These are phyloP conservation scores for Alaudala cheleensis DNA, from an alignment of 2,113 vertebrate species.

Conservation along the genomic window DNA sequence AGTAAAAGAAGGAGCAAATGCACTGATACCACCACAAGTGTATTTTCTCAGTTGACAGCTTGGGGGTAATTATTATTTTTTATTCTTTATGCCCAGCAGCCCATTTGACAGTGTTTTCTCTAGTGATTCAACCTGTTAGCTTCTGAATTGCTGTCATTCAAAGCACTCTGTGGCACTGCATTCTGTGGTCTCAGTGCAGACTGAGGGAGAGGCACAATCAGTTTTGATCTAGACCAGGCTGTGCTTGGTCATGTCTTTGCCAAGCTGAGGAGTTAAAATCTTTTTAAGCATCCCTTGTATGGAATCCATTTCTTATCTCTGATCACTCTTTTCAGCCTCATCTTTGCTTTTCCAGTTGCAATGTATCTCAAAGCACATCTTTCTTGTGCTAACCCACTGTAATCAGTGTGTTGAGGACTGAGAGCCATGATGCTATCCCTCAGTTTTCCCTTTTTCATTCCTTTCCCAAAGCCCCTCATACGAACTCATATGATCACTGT, in stretches of 20 bases:
- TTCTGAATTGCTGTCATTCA: background rate
- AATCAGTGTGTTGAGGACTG: background rate
- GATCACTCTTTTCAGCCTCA: background rate
- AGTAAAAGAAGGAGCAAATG: background rate
- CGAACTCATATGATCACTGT: background rate
- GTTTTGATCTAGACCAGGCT: background rate
- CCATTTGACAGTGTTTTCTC: background rate
- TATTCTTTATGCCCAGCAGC: background rate
- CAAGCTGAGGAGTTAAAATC: background rate
- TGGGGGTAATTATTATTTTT: background rate
- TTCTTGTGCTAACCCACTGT: background rate
- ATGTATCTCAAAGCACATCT: background rate
- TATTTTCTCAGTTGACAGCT: background rate
- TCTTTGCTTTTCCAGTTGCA: background rate
- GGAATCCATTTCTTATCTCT: background rate
- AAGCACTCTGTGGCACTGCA: background rate
- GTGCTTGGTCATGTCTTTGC: background rate
- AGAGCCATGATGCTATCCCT: background rate
- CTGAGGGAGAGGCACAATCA: background rate
- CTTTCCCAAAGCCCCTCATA: background rate
- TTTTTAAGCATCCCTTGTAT: background rate
- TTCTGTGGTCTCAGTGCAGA: background rate
- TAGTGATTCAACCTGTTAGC: background rate
- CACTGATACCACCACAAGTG: background rate
- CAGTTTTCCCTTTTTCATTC: background rate